Percentiles rank a stretch among this genome's conserved stretches.
phyloP scores from a whole-genome alignment of 2,113 vertebrate species.

The Emydura subglobosa region DNA sequence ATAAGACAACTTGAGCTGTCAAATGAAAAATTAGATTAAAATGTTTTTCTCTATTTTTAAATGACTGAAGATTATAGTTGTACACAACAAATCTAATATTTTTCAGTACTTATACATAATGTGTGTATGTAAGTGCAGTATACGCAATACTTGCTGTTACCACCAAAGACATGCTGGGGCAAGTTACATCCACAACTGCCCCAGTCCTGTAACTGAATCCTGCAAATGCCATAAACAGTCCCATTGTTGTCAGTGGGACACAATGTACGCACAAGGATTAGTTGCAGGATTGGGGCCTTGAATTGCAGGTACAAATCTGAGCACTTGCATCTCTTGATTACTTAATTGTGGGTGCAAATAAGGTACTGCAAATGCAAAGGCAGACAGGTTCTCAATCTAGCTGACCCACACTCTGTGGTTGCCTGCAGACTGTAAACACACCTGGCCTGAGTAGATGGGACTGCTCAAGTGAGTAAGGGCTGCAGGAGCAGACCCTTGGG shows the following conservation, averaged over 20 bases:
- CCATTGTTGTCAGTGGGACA: background rate
- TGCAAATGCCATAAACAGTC: background rate
- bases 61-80: background rate
- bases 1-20: background rate
- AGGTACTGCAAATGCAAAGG: background rate
- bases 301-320: background rate
- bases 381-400: background rate
- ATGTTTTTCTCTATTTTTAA: background rate
- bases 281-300: background rate
- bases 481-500: background rate
- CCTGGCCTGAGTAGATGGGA: background rate
- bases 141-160: rapidly evolving
- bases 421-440: background rate
- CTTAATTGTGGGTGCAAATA: background rate
- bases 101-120: background rate
- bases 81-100: background rate
- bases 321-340: rapidly evolving
- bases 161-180: background rate
- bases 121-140: rapidly evolving
- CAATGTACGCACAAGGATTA: background rate
- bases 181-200: background rate
- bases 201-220: background rate
- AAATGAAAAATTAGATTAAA: background rate
- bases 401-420: rapidly evolving
- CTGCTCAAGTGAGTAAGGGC: background rate